Base-by-base conservation (phyloP, 92 coral and sea anemone genomes). In the Paragorgia papillata region DNA sequence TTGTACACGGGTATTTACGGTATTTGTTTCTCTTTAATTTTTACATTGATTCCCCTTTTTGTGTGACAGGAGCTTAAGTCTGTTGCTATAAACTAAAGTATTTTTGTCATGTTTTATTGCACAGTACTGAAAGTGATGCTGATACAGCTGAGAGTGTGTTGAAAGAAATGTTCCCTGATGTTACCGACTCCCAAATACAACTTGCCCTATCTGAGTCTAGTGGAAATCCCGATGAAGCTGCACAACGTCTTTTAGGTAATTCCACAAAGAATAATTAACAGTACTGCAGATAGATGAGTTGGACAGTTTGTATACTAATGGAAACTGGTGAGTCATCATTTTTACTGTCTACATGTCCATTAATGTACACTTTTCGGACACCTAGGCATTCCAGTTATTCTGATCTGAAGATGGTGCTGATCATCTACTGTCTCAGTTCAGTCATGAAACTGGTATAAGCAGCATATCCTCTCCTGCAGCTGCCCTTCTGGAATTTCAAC, bases 211-310 rank as follows among this genome's bases (percentile, higher is more conserved):
- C 79, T 32, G 76, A 57, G 41, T 69, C 84, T 40, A 54, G 41
- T 80, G 79, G 84, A 53, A 29, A 80, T 80, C 57, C 57, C 31
- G 66, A 69, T 68, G 79, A 69, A 30, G 85, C 85, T 80, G 85
- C 79, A 20, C 60, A 69, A 65, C 79, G 57, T 24, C 79, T 80
- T 54, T 39, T 80, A 58, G 66, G 79, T 63, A 37, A 57, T 39
- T 14, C n/a, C n/a, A n/a, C n/a, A n/a, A n/a, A n/a, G n/a, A n/a
- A n/a, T n/a, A n/a, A n/a, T n/a, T n/a, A n/a, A n/a, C n/a, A n/a
- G n/a, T n/a, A n/a, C n/a, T n/a, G n/a, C n/a, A n/a, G n/a, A n/a
- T n/a, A n/a, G n/a, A n/a, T n/a, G n/a, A n/a, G n/a, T n/a, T n/a
- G n/a, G n/a, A n/a, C n/a, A n/a, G n/a, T n/a, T n/a, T n/a, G n/a